Evolutionary conservation across 2,797 vertebrate species (phyloP), one percentile per base, ranked within the genome.

Genomic region (Echeneis naucrates): DNA sequence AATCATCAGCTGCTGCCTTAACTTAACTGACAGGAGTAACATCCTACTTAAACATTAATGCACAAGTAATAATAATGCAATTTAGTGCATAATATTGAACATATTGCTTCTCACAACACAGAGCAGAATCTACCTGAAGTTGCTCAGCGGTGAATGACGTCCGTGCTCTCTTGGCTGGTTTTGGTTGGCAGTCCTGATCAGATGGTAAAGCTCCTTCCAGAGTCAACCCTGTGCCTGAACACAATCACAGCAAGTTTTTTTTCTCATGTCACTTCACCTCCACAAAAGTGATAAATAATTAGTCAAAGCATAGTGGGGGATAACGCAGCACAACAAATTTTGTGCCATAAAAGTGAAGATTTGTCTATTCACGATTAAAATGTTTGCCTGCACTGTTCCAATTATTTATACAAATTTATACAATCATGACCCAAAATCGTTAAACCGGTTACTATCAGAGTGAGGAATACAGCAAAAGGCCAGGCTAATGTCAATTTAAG

Each of bases 131-230:
- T 75, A 98, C 98, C 97, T 99, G 98, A 83, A 99, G 91, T 79
- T 99, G 98, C 90, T 99, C 98, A 0, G 98, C 97, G 0, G 97
- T 99, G 92, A 99, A 99, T 40, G 98, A 99, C 0, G 98, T 99
- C 67, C 98, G 95, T 0, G 98, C 98, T 55, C 98, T 94, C 92
- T 99, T 99, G 66, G 98, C 96, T 0, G 98, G 98, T 85, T 99
- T 99, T 0, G 98, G 97, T 82, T 99, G 98, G 83, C 97, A 97
- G 95, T 99, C 98, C 89, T 98, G 98, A 89, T 99, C 98, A 0
- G 97, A 98, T 37, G 98, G 98, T 86, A 99, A 94, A 1, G 98
- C 98, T 87, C 98, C 98, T 80, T 99, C 97, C 92, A 99, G 90
- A 60, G 97, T 98, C 88, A 99, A 95, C 62, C 98, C 97, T 5